Evolutionary conservation across 2,888 invertebrate genomes (phyloP), one percentile per base, ranked within the genome.

Genomic region (Seira sanloemensis): DNA sequence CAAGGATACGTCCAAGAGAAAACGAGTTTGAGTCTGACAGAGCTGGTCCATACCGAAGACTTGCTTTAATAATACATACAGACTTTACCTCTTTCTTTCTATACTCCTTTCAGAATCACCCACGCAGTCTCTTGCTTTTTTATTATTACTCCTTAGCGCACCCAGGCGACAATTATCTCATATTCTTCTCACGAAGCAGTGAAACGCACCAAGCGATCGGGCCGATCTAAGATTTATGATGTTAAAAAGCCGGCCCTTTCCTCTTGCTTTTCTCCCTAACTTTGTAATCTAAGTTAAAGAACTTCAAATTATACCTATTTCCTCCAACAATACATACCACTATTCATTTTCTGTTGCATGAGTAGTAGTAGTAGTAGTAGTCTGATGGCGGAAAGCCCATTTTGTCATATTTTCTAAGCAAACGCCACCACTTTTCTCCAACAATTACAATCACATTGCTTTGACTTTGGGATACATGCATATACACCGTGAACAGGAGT

Each of bases 111-210:
- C n/a, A n/a, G n/a, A n/a, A n/a, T n/a, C n/a, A n/a, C n/a, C n/a
- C n/a, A n/a, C n/a, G n/a, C 37, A 37, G 37, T 37, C 37, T 37
- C 37, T n/a, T n/a, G n/a, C n/a, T n/a, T n/a, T 37, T 78, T 84
- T 84, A 78, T 78, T 78, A 78, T 71, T 75, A 78, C 50, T 75
- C 65, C 78, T 84, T 84, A 84, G 84, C 68, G 84, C 78, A 75
- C 78, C 84, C 78, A 78, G 84, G 84, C 84, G 84, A 84, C 84
- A 84, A 84, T 84, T 84, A 84, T 84, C 84, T 78, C 84, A 84
- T 84, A 84, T 84, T 84, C 84, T 75, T 75, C 78, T 84, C 84
- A 84, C 84, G 84, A 84, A 84, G 69, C 74, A 78, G 12, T 74
- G 78, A 74, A 84, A 84, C 78, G 77, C 78, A 76, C 72, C 27